phyloP scores from a whole-genome alignment of 2,113 vertebrate genomes.

The Grallaria varia region DNA sequence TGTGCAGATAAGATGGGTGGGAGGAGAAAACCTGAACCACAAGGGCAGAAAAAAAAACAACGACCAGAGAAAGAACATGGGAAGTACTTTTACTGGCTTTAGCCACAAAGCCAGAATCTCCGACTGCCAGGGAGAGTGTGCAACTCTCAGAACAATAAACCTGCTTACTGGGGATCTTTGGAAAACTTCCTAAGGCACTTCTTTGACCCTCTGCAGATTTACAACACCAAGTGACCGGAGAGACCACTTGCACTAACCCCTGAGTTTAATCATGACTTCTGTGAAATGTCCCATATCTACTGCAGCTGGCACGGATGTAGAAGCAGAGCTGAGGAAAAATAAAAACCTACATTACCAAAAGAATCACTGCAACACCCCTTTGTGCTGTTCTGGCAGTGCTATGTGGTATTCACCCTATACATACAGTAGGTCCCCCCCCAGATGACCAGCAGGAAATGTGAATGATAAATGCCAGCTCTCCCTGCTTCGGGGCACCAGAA shows the following conservation, averaged over 20 bases:
- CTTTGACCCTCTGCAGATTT: background rate
- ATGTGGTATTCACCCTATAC: background rate
- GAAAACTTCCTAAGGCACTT: background rate
- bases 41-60: background rate
- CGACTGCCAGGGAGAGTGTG: background rate
- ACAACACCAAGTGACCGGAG: background rate
- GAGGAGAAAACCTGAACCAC: background rate
- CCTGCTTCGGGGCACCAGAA: background rate
- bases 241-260: background rate
- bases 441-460: background rate
- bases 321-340: background rate
- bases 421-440: background rate
- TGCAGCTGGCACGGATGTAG: accelerated
- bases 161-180: background rate
- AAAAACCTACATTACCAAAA: background rate
- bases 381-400: background rate
- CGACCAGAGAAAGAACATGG: accelerated
- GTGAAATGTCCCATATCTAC: background rate
- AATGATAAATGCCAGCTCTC: background rate
- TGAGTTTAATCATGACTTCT: background rate
- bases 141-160: background rate
- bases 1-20: background rate
- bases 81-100: background rate
- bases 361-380: accelerated
- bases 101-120: background rate